phyloP scores from a whole-genome alignment of 1,140 invertebrate species.

The Euwallacea fornicatus region DNA sequence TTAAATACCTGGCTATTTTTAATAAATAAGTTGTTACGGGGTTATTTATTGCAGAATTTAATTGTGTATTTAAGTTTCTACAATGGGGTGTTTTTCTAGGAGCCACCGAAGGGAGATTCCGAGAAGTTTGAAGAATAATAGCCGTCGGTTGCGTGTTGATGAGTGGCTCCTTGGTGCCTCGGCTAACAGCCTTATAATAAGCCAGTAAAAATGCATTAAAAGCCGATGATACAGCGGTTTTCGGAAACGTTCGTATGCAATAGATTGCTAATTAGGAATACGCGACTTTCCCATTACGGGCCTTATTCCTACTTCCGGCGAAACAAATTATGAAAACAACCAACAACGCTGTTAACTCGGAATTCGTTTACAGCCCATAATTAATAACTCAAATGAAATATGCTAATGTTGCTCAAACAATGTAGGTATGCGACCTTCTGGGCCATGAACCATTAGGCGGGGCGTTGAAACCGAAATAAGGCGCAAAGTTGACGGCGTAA shows the following conservation, averaged over 20 bases:
- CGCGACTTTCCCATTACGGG: conserved; percentile 44
- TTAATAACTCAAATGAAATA: conserved; percentile 34
- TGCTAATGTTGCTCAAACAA: conserved; percentile 26
- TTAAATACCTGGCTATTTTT: background rate
- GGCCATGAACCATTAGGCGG: conserved; percentile 5
- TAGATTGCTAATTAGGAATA: conserved; percentile 44
- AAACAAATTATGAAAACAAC: conserved; percentile 32
- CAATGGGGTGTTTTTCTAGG: no score
- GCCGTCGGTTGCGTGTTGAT: conserved; percentile 1
- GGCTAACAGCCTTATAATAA: conserved; percentile 40
- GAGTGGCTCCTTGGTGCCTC: background rate
- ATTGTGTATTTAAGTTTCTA: no score
- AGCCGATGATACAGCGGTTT: conserved; percentile 42
- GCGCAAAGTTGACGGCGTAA: conserved; percentile 35
- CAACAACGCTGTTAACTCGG: conserved; percentile 36
- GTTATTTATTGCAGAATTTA: background rate
- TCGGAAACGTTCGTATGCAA: conserved; percentile 36
- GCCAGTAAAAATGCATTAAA: conserved; percentile 45
- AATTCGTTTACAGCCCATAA: conserved; percentile 17
- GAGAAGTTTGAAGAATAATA: background rate
- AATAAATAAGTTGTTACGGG: background rate
- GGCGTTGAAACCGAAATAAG: conserved; percentile 38
- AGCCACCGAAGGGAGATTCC: no score
- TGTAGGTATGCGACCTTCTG: background rate
- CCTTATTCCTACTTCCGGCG: conserved; percentile 38